phyloP scores from a whole-genome alignment of 2,797 vertebrate species.

The Hozukius guyotensis region DNA sequence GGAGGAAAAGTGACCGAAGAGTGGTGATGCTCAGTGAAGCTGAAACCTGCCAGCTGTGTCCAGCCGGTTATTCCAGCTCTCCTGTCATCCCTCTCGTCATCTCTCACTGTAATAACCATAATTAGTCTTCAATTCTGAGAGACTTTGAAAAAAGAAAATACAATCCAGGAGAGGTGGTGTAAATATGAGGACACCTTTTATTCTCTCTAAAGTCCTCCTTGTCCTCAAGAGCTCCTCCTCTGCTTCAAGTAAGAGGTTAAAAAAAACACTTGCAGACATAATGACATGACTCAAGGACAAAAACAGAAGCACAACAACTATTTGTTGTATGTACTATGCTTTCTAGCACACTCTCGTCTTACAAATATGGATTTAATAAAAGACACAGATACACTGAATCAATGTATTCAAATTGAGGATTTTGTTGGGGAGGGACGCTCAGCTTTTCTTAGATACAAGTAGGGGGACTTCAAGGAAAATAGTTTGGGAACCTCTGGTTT shows the following conservation, averaged over 20 bases:
- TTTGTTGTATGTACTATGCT: neutral
- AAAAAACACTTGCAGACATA: neutral
- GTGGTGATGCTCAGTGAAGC: neutral
- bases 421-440: no score
- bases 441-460: no score
- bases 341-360: neutral
- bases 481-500: no score
- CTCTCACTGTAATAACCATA: neutral
- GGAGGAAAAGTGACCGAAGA: neutral
- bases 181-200: neutral
- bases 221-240: neutral
- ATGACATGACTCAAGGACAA: neutral
- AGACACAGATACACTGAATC: no score
- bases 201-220: neutral
- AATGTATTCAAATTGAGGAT: no score
- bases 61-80: neutral
- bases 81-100: neutral
- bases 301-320: neutral
- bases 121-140: neutral
- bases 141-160: neutral
- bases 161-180: neutral
- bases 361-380: neutral
- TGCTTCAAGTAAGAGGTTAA: neutral
- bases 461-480: no score
- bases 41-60: neutral